Evolutionary conservation across 2,797 vertebrate genomes (phyloP).

Genomic region (Hylomyscus alleni): DNA sequence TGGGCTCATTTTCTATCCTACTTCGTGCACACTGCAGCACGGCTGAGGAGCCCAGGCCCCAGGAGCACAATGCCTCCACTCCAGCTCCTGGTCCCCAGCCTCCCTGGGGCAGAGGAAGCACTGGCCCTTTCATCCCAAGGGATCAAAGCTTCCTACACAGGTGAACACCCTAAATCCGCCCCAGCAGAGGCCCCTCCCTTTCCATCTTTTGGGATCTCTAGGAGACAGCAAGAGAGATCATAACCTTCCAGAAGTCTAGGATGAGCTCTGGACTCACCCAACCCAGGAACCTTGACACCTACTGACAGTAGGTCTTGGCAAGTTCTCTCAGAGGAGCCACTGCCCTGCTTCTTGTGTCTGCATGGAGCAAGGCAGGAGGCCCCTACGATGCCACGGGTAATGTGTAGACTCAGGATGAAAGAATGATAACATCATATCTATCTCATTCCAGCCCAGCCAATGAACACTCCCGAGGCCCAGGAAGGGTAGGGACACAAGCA

Average conservation of each 20-base stretch:
- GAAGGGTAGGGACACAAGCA: not conserved
- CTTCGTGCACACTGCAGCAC: fast-evolving
- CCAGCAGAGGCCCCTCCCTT: not conserved
- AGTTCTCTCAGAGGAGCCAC: not conserved
- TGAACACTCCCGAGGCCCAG: not conserved
- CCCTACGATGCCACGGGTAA: not conserved
- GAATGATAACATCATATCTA: not conserved
- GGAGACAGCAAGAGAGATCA: not conserved
- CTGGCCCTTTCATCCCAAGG: conserved; percentile 56
- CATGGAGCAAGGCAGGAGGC: not conserved
- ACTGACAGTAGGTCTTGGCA: not conserved
- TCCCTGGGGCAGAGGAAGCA: conserved; percentile 57
- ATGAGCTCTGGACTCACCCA: not conserved
- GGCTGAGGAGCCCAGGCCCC: no score
- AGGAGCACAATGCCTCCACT: not conserved
- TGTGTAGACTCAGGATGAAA: not conserved
- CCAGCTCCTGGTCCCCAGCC: not conserved
- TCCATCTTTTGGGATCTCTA: conserved; percentile 60
- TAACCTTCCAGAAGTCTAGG: conserved; percentile 53
- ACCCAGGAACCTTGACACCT: not conserved
- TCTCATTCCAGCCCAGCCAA: not conserved
- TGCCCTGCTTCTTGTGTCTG: not conserved
- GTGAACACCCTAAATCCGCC: conserved; percentile 62
- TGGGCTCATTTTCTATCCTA: not conserved
- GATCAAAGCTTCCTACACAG: conserved; percentile 66